Evolutionary conservation across 2,113 vertebrate genomes (phyloP).

Genomic region (Oceanodroma tethys): DNA sequence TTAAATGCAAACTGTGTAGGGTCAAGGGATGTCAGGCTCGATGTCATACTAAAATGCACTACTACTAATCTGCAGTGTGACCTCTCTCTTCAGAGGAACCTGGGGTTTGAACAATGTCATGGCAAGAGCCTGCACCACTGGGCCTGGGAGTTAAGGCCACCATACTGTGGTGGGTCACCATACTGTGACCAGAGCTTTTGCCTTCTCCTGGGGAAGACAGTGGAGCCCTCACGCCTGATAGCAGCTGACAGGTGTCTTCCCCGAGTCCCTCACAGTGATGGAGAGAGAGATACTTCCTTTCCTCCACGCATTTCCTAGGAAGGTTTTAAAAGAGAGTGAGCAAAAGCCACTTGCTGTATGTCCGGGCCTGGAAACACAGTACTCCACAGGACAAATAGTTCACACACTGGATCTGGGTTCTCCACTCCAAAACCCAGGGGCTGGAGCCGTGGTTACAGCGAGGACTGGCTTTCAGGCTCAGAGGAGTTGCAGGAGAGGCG

Average conservation of each 20-base stretch:
- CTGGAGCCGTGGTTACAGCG: no score
- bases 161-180: neutral
- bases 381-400: neutral
- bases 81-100: neutral
- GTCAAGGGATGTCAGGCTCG: neutral
- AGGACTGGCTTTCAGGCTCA: neutral
- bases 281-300: neutral
- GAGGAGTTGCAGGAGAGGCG: neutral
- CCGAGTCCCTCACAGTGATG: neutral
- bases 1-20: neutral
- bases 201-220: neutral
- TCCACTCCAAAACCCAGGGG: neutral
- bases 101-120: neutral
- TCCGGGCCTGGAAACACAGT: neutral
- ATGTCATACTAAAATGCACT: neutral
- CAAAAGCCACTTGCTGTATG: neutral
- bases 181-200: neutral
- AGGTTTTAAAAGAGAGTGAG: neutral
- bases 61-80: neutral
- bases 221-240: neutral
- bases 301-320: neutral
- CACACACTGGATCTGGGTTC: neutral
- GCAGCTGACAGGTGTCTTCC: neutral
- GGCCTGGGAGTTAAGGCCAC: neutral
- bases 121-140: no score